Base-by-base conservation (phyloP, 2,797 vertebrate species). In the Dermochelys coriacea region DNA sequence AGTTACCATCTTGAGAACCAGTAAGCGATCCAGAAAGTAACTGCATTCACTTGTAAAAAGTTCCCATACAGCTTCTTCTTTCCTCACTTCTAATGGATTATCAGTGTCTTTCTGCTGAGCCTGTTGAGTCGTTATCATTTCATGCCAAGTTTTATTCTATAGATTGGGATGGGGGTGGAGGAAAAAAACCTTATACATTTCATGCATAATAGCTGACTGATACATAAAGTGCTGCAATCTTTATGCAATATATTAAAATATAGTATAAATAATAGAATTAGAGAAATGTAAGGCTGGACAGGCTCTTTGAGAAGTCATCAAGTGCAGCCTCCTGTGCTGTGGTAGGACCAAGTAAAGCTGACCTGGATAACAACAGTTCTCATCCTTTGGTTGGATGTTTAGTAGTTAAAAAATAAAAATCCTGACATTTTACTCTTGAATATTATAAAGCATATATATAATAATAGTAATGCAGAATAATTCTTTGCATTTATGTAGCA, bases 11-110 rank as follows among this genome's bases (percentile, higher is more conserved):
- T 99, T 99, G 95, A 99, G 98, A 97, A 99, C 99, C 98, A 99
- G 98, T 87, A 99, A 98, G 97, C 99, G 99, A 96, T 99, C 99
- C 97, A 99, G 98, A 98, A 99, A 99, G 97, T 99, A 99, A 96
- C 98, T 98, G 89, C 99, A 99, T 98, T 99, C 99, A 55, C 98
- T 99, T 64, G 99, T 99, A 97, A 99, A 99, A 86, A 99, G 98
- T 89, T 99, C 99, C 99, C 99, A 99, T 78, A 99, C 91, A 7
- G 99, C 98, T 96, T 98, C 98, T 88, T 99, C 98, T 93, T 98
- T 99, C 97, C 98, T 98, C 91, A 94, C 95, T 93, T 97, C 97
- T 93, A 97, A 95, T 11, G 86, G 96, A 89, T 98, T 95, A 49
- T 96, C 23, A 51, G 89, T 55, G 23, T 94, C 54, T 83, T 97